Conservation (phyloP, 2,888 invertebrate genomes). For the Willowsia nigromaculata region DNA sequence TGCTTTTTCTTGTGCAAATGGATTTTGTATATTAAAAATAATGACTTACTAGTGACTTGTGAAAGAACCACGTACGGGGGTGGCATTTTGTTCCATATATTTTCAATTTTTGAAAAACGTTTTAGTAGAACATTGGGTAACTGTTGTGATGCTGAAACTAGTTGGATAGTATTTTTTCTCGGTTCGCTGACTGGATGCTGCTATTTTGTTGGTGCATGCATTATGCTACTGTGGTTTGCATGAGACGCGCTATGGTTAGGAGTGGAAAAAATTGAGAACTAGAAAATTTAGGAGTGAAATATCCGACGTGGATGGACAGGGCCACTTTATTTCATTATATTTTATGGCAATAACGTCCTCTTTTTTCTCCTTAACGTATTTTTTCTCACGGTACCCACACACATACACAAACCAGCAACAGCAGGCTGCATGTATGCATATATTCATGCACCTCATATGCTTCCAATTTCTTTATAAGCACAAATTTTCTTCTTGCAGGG, state of each 20-base stretch:
- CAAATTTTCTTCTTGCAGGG: neutral
- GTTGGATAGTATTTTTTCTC: neutral
- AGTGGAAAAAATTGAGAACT: conserved; percentile 2
- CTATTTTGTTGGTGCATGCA: neutral
- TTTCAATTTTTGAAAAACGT: neutral
- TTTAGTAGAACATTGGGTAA: neutral
- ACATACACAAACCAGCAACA: neutral
- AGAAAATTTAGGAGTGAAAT: conserved; percentile 50
- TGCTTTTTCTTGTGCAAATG: neutral
- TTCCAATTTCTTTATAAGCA: neutral
- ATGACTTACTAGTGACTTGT: conserved; percentile 1
- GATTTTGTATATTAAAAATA: neutral
- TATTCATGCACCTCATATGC: neutral
- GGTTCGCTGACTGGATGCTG: neutral
- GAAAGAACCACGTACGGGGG: neutral
- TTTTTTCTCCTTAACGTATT: neutral
- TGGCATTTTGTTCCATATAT: neutral
- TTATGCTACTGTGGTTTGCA: neutral
- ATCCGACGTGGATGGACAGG: conserved; percentile 53
- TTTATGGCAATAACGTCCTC: neutral
- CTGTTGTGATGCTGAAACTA: neutral
- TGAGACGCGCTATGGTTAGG: neutral
- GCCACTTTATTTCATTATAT: conserved; percentile 49
- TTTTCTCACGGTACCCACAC: neutral
- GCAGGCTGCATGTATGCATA: neutral